Evolutionary conservation across 2,888 invertebrate genomes (phyloP).

Genomic region (Machimus rusticus): DNA sequence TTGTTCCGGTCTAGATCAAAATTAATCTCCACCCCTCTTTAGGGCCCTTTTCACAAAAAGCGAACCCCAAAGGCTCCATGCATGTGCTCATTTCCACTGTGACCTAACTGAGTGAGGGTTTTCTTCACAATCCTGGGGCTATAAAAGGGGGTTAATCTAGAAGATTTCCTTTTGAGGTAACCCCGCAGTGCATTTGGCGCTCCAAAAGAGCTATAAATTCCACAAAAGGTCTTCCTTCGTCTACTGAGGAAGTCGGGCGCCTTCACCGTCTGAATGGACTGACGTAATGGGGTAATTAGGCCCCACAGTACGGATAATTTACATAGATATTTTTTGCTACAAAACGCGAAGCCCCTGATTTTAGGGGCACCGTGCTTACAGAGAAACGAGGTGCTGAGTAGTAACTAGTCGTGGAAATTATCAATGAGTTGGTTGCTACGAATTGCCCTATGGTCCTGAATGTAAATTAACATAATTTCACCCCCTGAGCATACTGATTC

Average conservation of each 20-base stretch:
- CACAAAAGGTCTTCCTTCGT: not conserved
- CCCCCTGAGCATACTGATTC: not conserved
- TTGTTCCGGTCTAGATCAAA: not conserved
- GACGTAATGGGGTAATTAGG: not conserved
- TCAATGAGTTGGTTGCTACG: not conserved
- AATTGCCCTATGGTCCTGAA: not conserved
- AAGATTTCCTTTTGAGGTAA: not conserved
- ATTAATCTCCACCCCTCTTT: not conserved
- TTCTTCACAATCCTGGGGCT: not conserved
- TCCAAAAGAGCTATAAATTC: not conserved
- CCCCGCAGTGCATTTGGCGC: not conserved
- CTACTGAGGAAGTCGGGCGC: not conserved
- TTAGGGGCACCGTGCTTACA: not conserved
- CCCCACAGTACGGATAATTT: not conserved
- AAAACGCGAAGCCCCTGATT: not conserved
- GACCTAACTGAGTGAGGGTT: not conserved
- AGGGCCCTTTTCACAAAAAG: not conserved
- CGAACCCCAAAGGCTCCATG: not conserved
- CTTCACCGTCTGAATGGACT: not conserved
- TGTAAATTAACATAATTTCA: not conserved
- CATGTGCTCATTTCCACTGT: not conserved
- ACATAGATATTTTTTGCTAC: not conserved
- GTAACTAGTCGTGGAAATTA: not conserved
- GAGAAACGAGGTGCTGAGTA: not conserved
- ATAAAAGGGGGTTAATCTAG: not conserved